These are phyloP conservation scores for Calyptommatus sinebrachiatus DNA, from an alignment of 2,113 vertebrate genomes.

Conservation along the genomic window DNA sequence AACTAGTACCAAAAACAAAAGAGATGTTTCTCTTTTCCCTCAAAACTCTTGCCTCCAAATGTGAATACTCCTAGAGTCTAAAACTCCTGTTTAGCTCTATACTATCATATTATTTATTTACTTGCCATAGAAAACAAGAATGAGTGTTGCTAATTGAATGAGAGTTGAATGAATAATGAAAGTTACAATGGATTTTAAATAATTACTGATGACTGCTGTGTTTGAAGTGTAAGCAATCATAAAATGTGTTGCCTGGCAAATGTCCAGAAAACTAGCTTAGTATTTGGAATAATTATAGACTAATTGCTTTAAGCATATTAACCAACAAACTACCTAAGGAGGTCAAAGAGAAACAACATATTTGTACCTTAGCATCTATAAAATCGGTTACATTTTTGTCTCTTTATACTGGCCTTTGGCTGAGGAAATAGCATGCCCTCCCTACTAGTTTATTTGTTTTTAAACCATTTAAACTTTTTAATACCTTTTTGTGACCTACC, in stretches of 20 bases:
- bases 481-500: too few relatives aligned
- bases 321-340: conserved; percentile 17
- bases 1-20: conserved; percentile 50
- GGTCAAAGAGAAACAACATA: conserved; percentile 10
- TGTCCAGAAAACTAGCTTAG: conserved; percentile 33
- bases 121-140: conserved; percentile 28
- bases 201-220: conserved; percentile 32
- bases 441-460: too few relatives aligned
- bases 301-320: conserved; percentile 45
- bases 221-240: conserved; percentile 38
- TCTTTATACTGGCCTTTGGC: too few relatives aligned
- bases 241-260: conserved; percentile 44
- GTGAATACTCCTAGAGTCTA: conserved; percentile 13
- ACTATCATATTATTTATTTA: not conserved
- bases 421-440: too few relatives aligned
- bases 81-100: not conserved
- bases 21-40: conserved; percentile 37
- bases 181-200: conserved; percentile 8
- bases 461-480: too few relatives aligned
- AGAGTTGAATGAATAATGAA: too few relatives aligned
- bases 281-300: conserved; percentile 30
- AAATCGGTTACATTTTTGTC: not conserved
- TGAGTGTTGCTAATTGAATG: conserved; percentile 24
- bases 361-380: not conserved
- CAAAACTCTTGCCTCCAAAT: conserved; percentile 22